These are phyloP conservation scores for Branchinecta sandiegonensis DNA, from an alignment of 2,888 invertebrate genomes.

Conservation along the genomic window DNA sequence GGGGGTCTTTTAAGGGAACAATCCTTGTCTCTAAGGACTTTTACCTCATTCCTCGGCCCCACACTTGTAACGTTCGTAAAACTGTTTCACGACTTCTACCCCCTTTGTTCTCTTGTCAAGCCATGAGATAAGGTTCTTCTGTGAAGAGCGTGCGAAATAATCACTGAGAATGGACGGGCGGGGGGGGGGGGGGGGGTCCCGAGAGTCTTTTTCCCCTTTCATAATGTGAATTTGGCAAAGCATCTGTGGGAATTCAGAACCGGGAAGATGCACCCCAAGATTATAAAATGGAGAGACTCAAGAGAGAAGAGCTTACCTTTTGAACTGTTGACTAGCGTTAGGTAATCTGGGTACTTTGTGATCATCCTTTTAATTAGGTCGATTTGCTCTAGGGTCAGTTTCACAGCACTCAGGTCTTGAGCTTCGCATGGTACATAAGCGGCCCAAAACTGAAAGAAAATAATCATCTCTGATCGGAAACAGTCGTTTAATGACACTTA, in stretches of 20 bases:
- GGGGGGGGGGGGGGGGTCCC: too few relatives aligned
- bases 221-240: conserved; percentile 29
- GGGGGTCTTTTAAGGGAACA: too few relatives aligned
- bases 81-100: not conserved
- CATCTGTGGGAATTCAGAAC: conserved; percentile 28
- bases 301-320: conserved; percentile 30
- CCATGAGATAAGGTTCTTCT: not conserved
- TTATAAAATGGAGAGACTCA: not conserved
- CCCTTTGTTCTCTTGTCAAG: not conserved
- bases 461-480: too few relatives aligned
- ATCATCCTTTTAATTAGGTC: conserved; percentile 48
- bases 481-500: too few relatives aligned
- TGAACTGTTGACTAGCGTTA: conserved; percentile 43
- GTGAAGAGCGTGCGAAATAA: not conserved
- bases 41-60: not conserved
- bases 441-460: conserved; percentile 42
- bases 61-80: not conserved
- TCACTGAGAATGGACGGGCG: not conserved
- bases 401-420: conserved; percentile 50
- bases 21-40: too few relatives aligned
- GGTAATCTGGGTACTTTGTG: conserved; percentile 38
- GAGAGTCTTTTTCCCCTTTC: not conserved
- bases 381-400: conserved; percentile 49
- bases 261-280: too few relatives aligned
- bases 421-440: conserved; percentile 48